Conservation (phyloP, 1,140 invertebrate genomes). For the Leptoteleia sp. region DNA sequence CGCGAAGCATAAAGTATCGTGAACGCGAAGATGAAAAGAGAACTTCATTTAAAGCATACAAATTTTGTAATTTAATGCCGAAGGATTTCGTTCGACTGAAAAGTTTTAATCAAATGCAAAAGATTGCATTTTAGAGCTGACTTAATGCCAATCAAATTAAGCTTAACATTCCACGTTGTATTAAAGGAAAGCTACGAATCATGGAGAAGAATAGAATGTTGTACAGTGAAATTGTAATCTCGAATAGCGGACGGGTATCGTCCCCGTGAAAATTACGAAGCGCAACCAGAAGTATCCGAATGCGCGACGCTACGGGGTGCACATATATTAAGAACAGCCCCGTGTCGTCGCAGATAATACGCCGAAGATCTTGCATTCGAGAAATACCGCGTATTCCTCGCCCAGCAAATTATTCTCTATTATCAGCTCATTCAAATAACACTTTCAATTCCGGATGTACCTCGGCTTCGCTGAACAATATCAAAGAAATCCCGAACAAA, state of each 20-base stretch:
- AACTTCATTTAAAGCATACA: no score
- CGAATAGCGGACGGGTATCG: slow-evolving; percentile 69
- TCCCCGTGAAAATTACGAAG: slow-evolving; percentile 70
- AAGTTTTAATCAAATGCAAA: slow-evolving; percentile 55
- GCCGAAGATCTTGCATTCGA: slow-evolving; percentile 45
- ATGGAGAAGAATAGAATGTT: slow-evolving; percentile 55
- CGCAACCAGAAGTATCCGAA: slow-evolving; percentile 73
- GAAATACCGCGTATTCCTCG: slow-evolving; percentile 49
- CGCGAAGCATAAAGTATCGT: no score
- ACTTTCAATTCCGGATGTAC: slow-evolving; percentile 65
- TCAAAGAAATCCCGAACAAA: slow-evolving; percentile 37
- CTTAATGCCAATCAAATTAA: slow-evolving; percentile 67
- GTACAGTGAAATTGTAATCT: slow-evolving; percentile 62
- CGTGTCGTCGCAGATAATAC: slow-evolving; percentile 68
- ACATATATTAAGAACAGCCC: slow-evolving; percentile 71
- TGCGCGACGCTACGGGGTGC: slow-evolving; percentile 69
- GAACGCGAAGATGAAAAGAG: no score
- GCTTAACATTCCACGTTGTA: slow-evolving; percentile 64
- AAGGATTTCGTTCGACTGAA: slow-evolving; percentile 51
- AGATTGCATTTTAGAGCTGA: slow-evolving; percentile 43
- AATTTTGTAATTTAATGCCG: slow-evolving; percentile 15
- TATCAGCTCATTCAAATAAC: slow-evolving; percentile 69
- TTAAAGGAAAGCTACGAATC: slow-evolving; percentile 63
- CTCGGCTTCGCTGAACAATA: slow-evolving; percentile 42
- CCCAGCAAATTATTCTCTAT: slow-evolving; percentile 70